Conservation (phyloP, 2,797 vertebrate species). For the Chloroceryle inda region DNA sequence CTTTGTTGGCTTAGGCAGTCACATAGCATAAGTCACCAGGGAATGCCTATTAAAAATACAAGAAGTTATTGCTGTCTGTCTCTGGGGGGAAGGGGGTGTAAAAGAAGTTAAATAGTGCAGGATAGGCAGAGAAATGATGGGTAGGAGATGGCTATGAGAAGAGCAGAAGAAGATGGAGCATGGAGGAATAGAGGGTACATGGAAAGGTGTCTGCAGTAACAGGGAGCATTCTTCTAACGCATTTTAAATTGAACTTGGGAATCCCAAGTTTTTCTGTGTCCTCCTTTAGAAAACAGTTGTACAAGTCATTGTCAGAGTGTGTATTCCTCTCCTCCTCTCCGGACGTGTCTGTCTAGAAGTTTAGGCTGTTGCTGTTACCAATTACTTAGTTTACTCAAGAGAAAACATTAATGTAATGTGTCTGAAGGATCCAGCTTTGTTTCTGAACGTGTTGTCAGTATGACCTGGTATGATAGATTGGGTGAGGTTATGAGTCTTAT, state of each 20-base stretch:
- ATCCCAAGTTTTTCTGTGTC: neutral
- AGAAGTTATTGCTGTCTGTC: neutral
- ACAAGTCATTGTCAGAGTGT: neutral
- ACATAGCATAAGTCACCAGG: neutral
- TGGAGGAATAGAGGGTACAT: neutral
- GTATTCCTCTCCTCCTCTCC: neutral
- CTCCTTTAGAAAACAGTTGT: neutral
- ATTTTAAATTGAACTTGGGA: neutral
- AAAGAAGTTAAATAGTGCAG: neutral
- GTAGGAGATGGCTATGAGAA: neutral
- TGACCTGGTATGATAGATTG: constrained; percentile 31
- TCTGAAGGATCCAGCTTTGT: constrained; percentile 4
- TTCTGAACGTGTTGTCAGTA: neutral
- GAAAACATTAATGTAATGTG: neutral
- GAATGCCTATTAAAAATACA: neutral
- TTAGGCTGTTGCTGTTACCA: neutral
- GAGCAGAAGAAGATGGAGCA: neutral
- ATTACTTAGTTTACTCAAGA: neutral
- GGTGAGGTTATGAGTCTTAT: neutral
- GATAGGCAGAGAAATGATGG: neutral
- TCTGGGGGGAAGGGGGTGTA: neutral
- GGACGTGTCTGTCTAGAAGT: neutral
- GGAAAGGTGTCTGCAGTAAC: neutral
- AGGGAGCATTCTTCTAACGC: neutral
- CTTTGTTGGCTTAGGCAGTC: constrained; percentile 8